A percentile compares a stretch with the other conserved stretches of the same genome.
Evolutionary conservation across 2,113 vertebrate genomes (phyloP).

Genomic region (Cepphus grylle): DNA sequence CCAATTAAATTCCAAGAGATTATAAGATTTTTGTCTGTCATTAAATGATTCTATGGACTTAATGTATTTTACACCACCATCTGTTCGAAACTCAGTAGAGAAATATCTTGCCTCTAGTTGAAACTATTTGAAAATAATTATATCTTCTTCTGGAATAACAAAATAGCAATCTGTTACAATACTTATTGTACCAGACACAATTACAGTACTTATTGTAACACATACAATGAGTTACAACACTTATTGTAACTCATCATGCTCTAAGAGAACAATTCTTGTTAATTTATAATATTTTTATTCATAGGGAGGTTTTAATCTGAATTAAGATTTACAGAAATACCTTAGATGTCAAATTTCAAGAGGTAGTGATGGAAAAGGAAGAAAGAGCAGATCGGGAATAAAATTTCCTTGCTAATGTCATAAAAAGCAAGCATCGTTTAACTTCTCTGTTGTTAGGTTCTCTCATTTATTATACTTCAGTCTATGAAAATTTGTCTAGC

Average conservation of each 20-base stretch:
- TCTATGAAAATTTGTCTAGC: not conserved
- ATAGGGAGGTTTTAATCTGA: not conserved
- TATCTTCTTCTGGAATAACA: not conserved
- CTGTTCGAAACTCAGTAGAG: not conserved
- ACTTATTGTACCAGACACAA: not conserved
- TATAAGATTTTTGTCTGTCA: not conserved
- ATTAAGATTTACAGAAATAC: not conserved
- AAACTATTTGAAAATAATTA: conserved; percentile 2
- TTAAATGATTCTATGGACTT: not conserved
- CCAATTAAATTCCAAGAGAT: conserved; percentile 5
- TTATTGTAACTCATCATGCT: not conserved
- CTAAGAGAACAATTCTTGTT: not conserved
- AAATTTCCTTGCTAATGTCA: not conserved
- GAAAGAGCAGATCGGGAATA: not conserved
- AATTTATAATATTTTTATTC: not conserved
- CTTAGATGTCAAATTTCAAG: not conserved
- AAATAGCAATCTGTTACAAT: not conserved
- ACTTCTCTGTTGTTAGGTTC: not conserved
- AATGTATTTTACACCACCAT: not conserved
- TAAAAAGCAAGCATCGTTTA: not conserved
- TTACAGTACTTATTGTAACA: not conserved
- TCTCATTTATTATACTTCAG: not conserved
- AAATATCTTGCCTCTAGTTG: not conserved
- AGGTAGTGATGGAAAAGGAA: not conserved
- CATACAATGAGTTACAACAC: not conserved